Conservation (phyloP, 64 coral and sea anemone species). For the Pachyseris speciosa region DNA sequence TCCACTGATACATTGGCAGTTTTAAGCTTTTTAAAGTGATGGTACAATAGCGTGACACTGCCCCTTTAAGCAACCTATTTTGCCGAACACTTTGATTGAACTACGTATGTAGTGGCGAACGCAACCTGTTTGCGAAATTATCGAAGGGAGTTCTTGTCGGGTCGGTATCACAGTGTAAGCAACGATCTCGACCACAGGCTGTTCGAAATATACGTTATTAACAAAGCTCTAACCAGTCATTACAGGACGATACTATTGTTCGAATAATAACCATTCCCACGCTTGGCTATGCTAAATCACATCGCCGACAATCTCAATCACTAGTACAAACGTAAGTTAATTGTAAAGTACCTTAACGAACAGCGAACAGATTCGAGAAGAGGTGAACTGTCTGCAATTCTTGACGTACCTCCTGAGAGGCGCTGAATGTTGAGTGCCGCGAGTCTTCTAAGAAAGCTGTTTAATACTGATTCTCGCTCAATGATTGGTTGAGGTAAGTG, state of each 20-base stretch:
- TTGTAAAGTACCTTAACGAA: constrained; percentile 1
- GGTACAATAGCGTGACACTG: no score
- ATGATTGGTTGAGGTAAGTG: constrained; percentile 1
- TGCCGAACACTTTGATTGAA: no score
- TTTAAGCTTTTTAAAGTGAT: no score
- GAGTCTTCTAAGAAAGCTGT: neutral
- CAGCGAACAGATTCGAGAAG: neutral
- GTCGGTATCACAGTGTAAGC: neutral
- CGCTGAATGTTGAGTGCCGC: neutral
- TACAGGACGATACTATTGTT: neutral
- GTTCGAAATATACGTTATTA: neutral
- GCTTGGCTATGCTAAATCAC: constrained; percentile 1
- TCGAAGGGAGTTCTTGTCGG: neutral
- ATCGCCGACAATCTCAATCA: neutral
- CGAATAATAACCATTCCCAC: neutral
- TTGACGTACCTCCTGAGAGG: no score
- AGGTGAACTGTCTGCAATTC: no score
- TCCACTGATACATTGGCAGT: no score
- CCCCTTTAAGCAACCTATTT: neutral
- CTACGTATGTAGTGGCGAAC: no score
- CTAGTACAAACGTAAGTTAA: neutral
- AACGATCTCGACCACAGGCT: neutral
- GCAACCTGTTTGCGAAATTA: neutral
- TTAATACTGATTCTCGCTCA: neutral
- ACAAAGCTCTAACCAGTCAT: neutral